Conservation (phyloP, 2,888 invertebrate genomes). For the Nomada fabriciana region DNA sequence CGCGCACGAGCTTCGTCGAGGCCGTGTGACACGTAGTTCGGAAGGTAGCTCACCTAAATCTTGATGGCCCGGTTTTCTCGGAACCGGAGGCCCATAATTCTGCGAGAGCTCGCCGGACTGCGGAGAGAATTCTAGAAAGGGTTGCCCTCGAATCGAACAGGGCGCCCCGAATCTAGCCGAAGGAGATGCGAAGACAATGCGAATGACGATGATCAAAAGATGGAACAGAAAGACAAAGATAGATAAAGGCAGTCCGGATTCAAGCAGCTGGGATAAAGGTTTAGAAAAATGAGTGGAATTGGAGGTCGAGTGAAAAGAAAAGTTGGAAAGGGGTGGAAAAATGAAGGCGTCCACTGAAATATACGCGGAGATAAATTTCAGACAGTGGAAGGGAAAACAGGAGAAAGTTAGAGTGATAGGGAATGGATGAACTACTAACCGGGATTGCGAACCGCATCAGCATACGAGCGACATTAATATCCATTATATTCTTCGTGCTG, state of each 20-base stretch:
- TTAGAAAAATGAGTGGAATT: no score
- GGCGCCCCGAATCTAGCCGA: neutral
- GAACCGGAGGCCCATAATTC: conserved; percentile 66
- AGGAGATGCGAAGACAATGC: conserved; percentile 30
- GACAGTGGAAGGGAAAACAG: neutral
- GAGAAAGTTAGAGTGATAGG: conserved; percentile 18
- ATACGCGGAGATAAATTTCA: conserved; percentile 9
- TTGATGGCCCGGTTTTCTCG: conserved; percentile 63
- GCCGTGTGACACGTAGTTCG: conserved; percentile 68
- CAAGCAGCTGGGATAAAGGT: no score
- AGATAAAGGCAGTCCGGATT: no score
- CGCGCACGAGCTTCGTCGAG: conserved; percentile 12
- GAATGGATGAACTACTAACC: conserved; percentile 47
- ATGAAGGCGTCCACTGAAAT: neutral
- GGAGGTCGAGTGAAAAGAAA: conserved; percentile 1
- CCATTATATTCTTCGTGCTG: conserved; percentile 73
- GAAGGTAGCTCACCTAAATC: conserved; percentile 65
- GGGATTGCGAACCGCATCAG: conserved; percentile 68
- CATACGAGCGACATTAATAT: conserved; percentile 78
- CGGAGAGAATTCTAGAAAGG: conserved; percentile 41
- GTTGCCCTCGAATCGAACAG: conserved; percentile 17
- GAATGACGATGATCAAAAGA: no score
- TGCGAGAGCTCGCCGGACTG: conserved; percentile 38
- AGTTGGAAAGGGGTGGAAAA: neutral
- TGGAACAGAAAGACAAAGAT: neutral